Base-by-base conservation (phyloP, 2,113 vertebrate species). In the Brienomyrus brachyistius region DNA sequence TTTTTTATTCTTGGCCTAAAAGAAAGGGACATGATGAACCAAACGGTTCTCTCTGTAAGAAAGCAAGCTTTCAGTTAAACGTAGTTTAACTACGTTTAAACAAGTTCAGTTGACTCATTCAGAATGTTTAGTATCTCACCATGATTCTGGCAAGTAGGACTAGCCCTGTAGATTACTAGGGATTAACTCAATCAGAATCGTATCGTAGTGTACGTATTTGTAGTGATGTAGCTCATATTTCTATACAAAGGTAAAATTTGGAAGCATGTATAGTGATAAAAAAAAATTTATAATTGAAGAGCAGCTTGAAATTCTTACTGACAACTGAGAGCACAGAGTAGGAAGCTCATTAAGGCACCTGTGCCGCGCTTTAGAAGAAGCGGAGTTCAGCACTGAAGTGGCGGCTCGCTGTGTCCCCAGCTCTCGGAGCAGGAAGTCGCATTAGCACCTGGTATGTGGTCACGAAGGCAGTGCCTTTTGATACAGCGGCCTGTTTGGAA, bases 271-370 rank as follows among this genome's bases (percentile, higher is more conserved):
- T 80, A 7, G 74, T 70, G 10, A 70, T 70, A 43, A 35, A 80
- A 35, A 80, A 50, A 86, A 86, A 1, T 0, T 50, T 47, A 23
- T 88, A 80, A 88, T 88, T 88, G 66, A 47, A 31, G 50, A 80
- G 88, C 45, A 48, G 66, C 31, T 6, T 77, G 88, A 88, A 77
- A 66, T 51, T 35, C n/a, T 47, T 35, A 59, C 66, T 48, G 27
- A 77, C 48, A 66, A 48, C 47, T 66, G 45, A 50, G 45, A 5
- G 83, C 47, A 13, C 48, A 54, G 91, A 91, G 90, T 92, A 91
- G 90, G 91, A 92, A 91, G 92, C 94, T 95, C 94, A 96, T 95
- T 95, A 96, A 93, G 66, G 91, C 80, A 77, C 70, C 31, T 91
- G 88, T 94, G 91, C 92, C 91, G 93, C 91, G 88, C 54, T 35